Percentiles rank a stretch among this genome's conserved stretches.
Evolutionary conservation across 2,113 vertebrate species (phyloP).

Genomic region (Hassar affinis): DNA sequence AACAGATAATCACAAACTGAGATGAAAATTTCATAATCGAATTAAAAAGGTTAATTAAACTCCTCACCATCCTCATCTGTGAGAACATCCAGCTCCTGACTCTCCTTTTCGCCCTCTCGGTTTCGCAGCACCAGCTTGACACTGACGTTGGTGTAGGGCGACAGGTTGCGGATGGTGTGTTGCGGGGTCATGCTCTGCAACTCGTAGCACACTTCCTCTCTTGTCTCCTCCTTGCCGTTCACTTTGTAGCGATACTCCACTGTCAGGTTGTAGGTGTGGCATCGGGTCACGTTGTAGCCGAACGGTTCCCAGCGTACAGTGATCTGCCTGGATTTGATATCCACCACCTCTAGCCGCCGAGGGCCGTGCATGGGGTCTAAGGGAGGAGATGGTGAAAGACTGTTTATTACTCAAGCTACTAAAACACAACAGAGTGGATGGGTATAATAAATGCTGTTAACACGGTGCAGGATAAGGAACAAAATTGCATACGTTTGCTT

Average conservation of each 20-base stretch:
- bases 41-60: neutral
- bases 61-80: conserved; percentile 90
- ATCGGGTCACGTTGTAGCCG: conserved; percentile 95
- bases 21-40: neutral
- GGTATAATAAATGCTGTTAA: neutral
- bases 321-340: conserved; percentile 89
- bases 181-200: conserved; percentile 76
- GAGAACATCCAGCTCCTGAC: conserved; percentile 84
- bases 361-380: conserved; percentile 95
- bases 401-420: neutral
- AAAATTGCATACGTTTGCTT: neutral
- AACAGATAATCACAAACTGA: neutral
- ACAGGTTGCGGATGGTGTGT: conserved; percentile 85
- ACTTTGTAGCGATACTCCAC: conserved; percentile 86
- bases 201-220: conserved; percentile 88
- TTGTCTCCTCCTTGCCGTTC: conserved; percentile 79
- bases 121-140: conserved; percentile 88
- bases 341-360: conserved; percentile 81
- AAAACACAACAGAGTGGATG: neutral
- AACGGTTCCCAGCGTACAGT: conserved; percentile 92
- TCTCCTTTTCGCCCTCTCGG: conserved; percentile 87
- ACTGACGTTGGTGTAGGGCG: conserved; percentile 91
- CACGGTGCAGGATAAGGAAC: neutral
- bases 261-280: conserved; percentile 91
- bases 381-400: neutral